These are phyloP conservation scores for Mormyrus proboscirostris DNA, from an alignment of 2,797 vertebrate genomes.

Conservation along the genomic window DNA sequence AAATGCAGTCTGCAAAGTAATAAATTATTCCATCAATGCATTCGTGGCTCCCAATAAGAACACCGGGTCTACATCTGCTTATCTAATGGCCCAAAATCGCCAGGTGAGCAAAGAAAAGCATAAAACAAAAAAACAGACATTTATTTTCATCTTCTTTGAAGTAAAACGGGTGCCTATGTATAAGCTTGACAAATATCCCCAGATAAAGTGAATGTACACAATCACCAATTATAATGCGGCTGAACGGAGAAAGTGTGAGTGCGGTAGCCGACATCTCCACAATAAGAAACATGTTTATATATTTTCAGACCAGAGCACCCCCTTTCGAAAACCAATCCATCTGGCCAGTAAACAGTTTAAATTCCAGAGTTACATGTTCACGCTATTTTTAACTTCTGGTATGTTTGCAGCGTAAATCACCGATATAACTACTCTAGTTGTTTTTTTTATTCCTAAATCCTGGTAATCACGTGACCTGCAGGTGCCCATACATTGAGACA, in stretches of 20 bases:
- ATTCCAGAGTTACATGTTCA: background rate
- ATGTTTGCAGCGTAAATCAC: background rate
- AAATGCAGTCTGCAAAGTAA: background rate
- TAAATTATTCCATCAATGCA: background rate
- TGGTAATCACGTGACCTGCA: slow-evolving; percentile 20
- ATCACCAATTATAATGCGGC: background rate
- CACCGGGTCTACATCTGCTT: background rate
- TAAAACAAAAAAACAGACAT: background rate
- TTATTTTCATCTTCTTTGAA: background rate
- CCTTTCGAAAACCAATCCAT: background rate
- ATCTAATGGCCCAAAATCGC: background rate
- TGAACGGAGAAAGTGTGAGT: background rate
- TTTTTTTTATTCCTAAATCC: background rate
- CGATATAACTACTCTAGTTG: background rate
- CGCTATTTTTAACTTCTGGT: background rate
- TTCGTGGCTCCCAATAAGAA: background rate
- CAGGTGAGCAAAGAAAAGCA: background rate
- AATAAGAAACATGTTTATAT: background rate
- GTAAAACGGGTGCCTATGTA: background rate
- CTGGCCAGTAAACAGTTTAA: background rate
- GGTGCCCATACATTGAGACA: slow-evolving; percentile 23
- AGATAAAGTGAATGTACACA: background rate
- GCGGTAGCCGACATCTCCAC: background rate
- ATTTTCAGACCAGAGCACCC: background rate
- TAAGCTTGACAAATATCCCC: background rate